These are phyloP conservation scores for Odontocolon sp. DNA, from an alignment of 2,888 invertebrate species.

Conservation along the genomic window DNA sequence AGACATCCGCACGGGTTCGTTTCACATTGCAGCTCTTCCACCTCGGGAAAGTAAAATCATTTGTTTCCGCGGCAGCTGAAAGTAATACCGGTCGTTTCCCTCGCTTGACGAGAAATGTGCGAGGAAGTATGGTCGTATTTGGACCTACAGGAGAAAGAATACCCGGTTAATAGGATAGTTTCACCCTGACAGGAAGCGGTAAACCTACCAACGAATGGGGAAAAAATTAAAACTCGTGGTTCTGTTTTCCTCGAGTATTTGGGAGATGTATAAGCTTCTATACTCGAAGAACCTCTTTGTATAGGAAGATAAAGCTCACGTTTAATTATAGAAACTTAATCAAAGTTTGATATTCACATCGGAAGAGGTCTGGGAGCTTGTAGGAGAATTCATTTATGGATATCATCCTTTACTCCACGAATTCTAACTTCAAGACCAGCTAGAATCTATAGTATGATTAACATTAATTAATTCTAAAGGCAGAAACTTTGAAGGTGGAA, in stretches of 20 bases:
- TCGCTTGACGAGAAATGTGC: constrained; percentile 33
- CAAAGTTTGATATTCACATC: no score
- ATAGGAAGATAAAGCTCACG: no score
- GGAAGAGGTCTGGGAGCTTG: no score
- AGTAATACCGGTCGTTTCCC: constrained; percentile 62
- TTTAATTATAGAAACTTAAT: no score
- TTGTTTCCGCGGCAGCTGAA: constrained; percentile 66
- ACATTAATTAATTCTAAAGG: no score
- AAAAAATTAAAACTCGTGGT: not conserved
- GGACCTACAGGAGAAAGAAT: not conserved
- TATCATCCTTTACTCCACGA: no score
- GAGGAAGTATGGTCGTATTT: constrained; percentile 17
- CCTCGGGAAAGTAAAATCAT: constrained; percentile 59
- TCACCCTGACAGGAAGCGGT: not conserved
- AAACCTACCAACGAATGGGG: not conserved
- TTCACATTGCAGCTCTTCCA: constrained; percentile 38
- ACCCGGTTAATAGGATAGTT: not conserved
- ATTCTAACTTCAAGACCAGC: no score
- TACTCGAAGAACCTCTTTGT: no score
- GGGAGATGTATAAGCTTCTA: not conserved
- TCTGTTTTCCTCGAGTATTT: not conserved
- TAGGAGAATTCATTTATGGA: no score
- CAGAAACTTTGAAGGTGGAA: no score
- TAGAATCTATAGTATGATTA: no score
- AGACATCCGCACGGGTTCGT: constrained; percentile 52